These are phyloP conservation scores for Myotis findleyi DNA, from an alignment of 2,797 vertebrate genomes.

Conservation along the genomic window DNA sequence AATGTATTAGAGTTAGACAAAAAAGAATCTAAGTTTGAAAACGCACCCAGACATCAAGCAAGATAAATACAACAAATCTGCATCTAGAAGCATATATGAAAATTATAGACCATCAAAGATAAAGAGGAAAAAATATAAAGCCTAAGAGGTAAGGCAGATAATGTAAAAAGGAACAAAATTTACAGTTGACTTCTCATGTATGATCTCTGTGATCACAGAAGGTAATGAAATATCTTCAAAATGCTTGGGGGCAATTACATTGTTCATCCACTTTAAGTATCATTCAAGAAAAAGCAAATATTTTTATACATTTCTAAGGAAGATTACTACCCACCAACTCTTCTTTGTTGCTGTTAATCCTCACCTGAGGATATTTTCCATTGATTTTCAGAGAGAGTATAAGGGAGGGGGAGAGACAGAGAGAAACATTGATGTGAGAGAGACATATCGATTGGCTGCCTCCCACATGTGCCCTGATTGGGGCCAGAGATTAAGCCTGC, in stretches of 20 bases:
- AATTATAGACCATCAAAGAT: background rate
- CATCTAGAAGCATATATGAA: background rate
- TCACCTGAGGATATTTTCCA: too few relatives aligned
- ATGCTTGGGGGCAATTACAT: background rate
- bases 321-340: background rate
- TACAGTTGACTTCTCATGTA: background rate
- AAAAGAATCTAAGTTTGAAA: constrained; percentile 18
- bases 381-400: too few relatives aligned
- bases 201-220: background rate
- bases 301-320: background rate
- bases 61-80: background rate
- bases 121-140: background rate
- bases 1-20: background rate
- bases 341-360: background rate
- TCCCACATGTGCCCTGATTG: too few relatives aligned
- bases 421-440: too few relatives aligned
- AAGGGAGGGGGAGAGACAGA: too few relatives aligned
- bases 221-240: background rate
- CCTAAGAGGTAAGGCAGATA: background rate
- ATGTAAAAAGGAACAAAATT: background rate
- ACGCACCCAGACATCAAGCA: background rate
- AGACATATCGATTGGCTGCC: too few relatives aligned
- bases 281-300: background rate
- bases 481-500: too few relatives aligned
- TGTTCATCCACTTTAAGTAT: background rate